Evolutionary conservation across 2,888 invertebrate genomes (phyloP).

Genomic region (Coremacera marginata): DNA sequence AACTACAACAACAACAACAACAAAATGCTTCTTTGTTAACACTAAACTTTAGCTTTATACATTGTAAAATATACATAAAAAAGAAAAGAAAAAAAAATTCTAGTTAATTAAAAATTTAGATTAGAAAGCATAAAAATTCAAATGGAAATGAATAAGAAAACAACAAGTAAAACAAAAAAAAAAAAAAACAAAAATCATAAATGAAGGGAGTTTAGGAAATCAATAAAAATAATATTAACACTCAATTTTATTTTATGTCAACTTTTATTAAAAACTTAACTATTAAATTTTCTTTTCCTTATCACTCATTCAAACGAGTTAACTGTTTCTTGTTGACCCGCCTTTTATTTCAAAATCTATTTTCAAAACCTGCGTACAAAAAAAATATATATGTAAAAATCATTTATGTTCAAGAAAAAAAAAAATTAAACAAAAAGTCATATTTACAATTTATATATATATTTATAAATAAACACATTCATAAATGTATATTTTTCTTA

Average conservation of each 20-base stretch:
- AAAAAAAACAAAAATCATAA: too few species aligned
- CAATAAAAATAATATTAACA: constrained; percentile 18
- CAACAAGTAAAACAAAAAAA: neutral
- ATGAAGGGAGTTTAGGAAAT: constrained; percentile 25
- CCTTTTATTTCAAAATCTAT: neutral
- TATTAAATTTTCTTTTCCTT: neutral
- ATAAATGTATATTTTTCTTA: constrained; percentile 37
- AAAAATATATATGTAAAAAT: constrained; percentile 27
- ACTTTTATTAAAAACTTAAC: constrained; percentile 6
- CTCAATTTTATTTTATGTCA: constrained; percentile 4
- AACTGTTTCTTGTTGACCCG: neutral
- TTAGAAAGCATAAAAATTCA: constrained; percentile 14
- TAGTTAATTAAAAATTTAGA: constrained; percentile 52
- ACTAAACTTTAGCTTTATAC: constrained; percentile 62
- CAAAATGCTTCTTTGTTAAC: constrained; percentile 67
- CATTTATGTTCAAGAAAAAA: constrained; percentile 12
- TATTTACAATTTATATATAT: constrained; percentile 35
- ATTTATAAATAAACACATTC: constrained; percentile 24
- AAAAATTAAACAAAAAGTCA: constrained; percentile 21
- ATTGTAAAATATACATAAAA: constrained; percentile 57
- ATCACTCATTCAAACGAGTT: neutral
- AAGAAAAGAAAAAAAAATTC: too few species aligned
- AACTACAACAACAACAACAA: constrained; percentile 33
- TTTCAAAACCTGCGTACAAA: constrained; percentile 31
- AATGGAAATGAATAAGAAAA: neutral